Base-by-base conservation (phyloP, 2,113 vertebrate species). In the Orientallactaga bullata region DNA sequence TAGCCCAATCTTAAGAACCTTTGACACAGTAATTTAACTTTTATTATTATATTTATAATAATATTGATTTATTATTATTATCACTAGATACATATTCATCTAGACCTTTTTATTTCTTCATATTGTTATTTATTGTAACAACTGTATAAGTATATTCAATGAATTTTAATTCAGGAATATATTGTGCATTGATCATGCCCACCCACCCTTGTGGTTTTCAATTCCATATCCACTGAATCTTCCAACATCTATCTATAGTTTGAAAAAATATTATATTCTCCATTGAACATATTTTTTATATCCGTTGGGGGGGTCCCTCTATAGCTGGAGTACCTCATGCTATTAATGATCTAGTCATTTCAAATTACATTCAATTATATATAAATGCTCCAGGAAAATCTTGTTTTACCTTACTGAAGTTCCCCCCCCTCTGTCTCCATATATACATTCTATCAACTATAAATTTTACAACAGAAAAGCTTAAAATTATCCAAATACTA, bases 401-500 rank as follows among this genome's bases (percentile, higher is more conserved):
- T 72, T 35, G 7, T 30, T 73, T 72, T 82, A 60, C 1, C 7
- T 42, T 72, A 69, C 1, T 68, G 13, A 77, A 77, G 7, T 72
- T 73, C 8, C 42, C 8, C 42, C 8, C 8, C 8, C 42, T 47
- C 42, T 47, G 8, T 47, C 42, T 47, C 42, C 42, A 47, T 47
- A 47, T 47, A 47, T 47, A 47, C 42, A 47, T 8, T 88, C 84
- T 82, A n/a, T 89, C 63, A 32, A 83, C 87, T 74, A 21, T 26
- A 15, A 89, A 28, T 5, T 11, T 13, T 24, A 0, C 51, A 37
- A 37, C 28, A 85, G n/a, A 69, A n/a, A 85, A 77, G 28, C 68
- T 68, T 88, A 66, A 92, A 76, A 87, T 39, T 85, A 90, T 85
- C 5, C 3, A 94, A 78, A 13, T 72, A 86, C 30, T 47, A 28